Evolutionary conservation across 2,888 invertebrate genomes (phyloP).

Genomic region (Ephialtes manifestator): DNA sequence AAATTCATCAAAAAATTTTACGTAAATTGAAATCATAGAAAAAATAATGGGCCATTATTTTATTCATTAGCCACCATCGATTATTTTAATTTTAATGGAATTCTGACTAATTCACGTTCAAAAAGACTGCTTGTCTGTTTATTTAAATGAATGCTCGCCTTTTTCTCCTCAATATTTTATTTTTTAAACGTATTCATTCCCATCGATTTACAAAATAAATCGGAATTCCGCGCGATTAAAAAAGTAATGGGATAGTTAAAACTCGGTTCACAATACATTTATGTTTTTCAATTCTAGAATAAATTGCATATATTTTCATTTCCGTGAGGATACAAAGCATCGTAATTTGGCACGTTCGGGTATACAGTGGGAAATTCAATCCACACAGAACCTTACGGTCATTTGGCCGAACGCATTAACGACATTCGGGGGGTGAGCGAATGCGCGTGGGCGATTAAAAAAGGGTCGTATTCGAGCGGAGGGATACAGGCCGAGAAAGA

Average conservation of each 20-base stretch:
- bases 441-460: constrained; percentile 36
- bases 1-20: no score
- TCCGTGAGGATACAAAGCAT: neutral
- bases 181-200: neutral
- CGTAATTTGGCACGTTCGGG: constrained; percentile 1
- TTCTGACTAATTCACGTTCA: no score
- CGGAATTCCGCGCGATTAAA: no score
- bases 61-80: no score
- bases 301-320: neutral
- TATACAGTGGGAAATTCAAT: constrained; percentile 29
- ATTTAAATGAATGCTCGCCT: no score
- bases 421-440: constrained; percentile 1
- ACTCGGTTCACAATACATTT: neutral
- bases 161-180: no score
- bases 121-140: no score
- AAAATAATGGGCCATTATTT: no score
- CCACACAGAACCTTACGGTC: constrained; percentile 30
- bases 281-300: no score
- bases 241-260: no score
- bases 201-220: neutral
- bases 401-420: constrained; percentile 41
- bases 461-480: constrained; percentile 17
- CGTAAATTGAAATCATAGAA: no score
- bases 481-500: constrained; percentile 8
- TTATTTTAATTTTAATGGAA: no score